These are phyloP conservation scores for Chromis chromis DNA, from an alignment of 2,797 vertebrate genomes.

Conservation along the genomic window DNA sequence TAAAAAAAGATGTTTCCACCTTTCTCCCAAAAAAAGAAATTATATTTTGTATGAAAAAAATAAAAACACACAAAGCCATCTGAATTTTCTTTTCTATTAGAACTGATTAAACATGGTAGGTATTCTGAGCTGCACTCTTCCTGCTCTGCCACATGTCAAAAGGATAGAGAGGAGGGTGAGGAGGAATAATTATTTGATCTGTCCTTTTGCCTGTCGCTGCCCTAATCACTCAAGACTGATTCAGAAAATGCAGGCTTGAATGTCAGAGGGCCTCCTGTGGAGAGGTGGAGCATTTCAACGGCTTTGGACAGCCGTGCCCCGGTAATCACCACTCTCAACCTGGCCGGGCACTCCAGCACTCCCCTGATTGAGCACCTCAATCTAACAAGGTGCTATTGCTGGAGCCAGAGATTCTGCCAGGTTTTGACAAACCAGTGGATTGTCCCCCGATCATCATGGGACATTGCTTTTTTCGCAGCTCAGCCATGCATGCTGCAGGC, in stretches of 20 bases:
- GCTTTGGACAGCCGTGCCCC: conserved; percentile 92
- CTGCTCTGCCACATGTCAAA: conserved; percentile 78
- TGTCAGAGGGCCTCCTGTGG: conserved; percentile 99
- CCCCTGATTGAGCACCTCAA: conserved; percentile 99
- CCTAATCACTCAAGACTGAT: conserved; percentile 99
- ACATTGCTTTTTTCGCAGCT: conserved; percentile 84
- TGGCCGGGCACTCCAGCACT: conserved; percentile 93
- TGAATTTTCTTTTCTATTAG: conserved; percentile 37
- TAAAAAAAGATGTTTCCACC: neutral
- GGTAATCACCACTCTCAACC: conserved; percentile 99
- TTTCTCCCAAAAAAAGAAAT: neutral
- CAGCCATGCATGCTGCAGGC: conserved; percentile 74
- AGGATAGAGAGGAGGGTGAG: conserved; percentile 79
- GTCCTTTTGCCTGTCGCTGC: conserved; percentile 93
- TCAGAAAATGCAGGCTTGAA: conserved; percentile 99
- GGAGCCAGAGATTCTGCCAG: conserved; percentile 93
- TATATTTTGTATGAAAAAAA: conserved; percentile 12
- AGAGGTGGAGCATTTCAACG: conserved; percentile 94
- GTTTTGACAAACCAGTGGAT: conserved; percentile 91
- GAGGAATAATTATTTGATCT: conserved; percentile 98
- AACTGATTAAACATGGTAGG: conserved; percentile 59
- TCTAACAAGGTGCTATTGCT: conserved; percentile 95
- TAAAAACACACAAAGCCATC: conserved; percentile 18
- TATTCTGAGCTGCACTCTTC: conserved; percentile 64
- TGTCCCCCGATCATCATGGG: conserved; percentile 93